These are phyloP conservation scores for Phengaris alcon DNA, from an alignment of 2,888 invertebrate genomes.

Conservation along the genomic window DNA sequence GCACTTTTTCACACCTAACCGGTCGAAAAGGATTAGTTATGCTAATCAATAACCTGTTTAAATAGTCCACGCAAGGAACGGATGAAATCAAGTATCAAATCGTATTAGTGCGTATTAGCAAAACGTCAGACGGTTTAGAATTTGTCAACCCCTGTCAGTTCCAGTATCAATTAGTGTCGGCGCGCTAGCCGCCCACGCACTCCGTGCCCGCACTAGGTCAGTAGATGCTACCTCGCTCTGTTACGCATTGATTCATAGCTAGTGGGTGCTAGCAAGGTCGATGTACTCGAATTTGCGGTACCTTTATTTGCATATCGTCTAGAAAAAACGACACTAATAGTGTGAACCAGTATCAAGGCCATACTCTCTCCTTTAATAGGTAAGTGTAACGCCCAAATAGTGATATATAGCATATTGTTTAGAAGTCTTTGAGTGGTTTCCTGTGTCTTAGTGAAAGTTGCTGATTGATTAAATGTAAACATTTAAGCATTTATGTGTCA, in stretches of 20 bases:
- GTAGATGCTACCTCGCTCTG: conserved; percentile 58
- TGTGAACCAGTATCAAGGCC: conserved; percentile 68
- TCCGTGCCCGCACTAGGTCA: conserved; percentile 73
- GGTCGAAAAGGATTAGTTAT: too few relatives aligned
- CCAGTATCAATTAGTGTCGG: conserved; percentile 38
- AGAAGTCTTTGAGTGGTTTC: conserved; percentile 71
- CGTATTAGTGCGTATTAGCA: not conserved
- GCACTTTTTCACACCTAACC: too few relatives aligned
- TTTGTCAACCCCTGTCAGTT: conserved; percentile 49
- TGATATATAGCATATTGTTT: conserved; percentile 77
- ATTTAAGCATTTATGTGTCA: conserved; percentile 41
- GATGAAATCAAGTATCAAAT: conserved; percentile 33
- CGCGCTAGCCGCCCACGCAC: conserved; percentile 56
- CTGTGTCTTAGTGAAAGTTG: conserved; percentile 73
- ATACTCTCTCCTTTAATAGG: conserved; percentile 73
- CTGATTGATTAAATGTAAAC: conserved; percentile 49
- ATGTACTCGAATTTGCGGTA: conserved; percentile 75
- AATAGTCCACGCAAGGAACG: not conserved
- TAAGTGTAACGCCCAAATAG: conserved; percentile 75
- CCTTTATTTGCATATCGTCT: conserved; percentile 69
- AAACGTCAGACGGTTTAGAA: conserved; percentile 34
- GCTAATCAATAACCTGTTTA: not conserved
- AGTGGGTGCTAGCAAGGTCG: conserved; percentile 73
- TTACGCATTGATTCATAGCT: conserved; percentile 61
- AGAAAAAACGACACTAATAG: conserved; percentile 71